Conservation (phyloP, 2,113 vertebrate species). For the Clarias batrachus region DNA sequence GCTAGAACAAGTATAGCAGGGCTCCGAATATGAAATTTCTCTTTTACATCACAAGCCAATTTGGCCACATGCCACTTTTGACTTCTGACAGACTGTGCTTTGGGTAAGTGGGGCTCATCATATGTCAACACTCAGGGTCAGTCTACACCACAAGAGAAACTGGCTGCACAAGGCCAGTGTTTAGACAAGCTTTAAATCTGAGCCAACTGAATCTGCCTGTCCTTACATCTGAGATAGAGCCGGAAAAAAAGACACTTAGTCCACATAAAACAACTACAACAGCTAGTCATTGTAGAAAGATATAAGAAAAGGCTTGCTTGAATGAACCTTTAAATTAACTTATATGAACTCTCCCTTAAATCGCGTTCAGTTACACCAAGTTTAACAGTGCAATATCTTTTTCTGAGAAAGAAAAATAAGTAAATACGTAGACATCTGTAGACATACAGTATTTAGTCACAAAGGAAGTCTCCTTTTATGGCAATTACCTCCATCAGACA, state of each 20-base stretch:
- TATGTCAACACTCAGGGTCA: neutral
- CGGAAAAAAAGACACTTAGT: too few relatives aligned
- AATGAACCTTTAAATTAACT: neutral
- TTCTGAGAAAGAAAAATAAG: neutral
- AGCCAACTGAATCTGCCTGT: neutral
- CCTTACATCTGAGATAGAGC: too few relatives aligned
- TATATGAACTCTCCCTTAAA: neutral
- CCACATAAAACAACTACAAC: neutral
- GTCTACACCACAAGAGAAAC: neutral
- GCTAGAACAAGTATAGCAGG: conserved; percentile 23
- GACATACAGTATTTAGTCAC: neutral
- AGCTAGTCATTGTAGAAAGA: neutral
- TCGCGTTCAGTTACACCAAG: neutral
- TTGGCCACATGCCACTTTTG: neutral
- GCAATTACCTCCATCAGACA: neutral
- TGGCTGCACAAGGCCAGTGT: neutral
- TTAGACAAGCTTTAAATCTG: neutral
- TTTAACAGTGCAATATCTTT: neutral
- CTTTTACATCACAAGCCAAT: neutral
- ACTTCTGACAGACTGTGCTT: neutral
- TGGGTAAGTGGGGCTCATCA: neutral
- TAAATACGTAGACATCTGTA: neutral
- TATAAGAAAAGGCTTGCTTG: neutral
- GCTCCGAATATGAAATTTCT: neutral
- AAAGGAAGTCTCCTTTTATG: neutral